Base-by-base conservation (phyloP, 2,113 vertebrate species). In the Hippocampus abdominalis region DNA sequence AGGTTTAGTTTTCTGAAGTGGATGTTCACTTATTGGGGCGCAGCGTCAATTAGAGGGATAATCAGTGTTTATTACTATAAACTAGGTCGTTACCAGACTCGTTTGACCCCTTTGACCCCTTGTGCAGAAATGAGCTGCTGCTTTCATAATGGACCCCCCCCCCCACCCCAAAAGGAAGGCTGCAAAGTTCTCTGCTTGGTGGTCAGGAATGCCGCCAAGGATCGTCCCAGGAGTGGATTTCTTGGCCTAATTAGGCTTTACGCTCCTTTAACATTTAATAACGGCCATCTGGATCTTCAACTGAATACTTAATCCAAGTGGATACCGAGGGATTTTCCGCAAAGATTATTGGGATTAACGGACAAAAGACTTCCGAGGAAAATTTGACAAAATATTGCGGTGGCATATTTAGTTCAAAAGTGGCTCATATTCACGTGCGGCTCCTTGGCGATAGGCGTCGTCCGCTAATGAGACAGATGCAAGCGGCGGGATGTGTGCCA, bases 261-360 rank as follows among this genome's bases (percentile, higher is more conserved):
- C 59, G 77, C 78, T 81, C 80, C 84, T 86, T 88, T 86, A 91
- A 89, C 89, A 87, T 91, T 89, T 91, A 90, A 91, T 91, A 89
- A 91, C 36, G 74, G 75, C 85, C 80, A 80, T 78, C 81, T 88
- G 86, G 88, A 87, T 83, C 83, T 89, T 74, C 78, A 81, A 61
- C 71, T 83, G 82, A 89, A 87, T 73, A 84, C 80, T 83, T 91
- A 89, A 91, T 91, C 88, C 87, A 53, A 79, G 82, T 79, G 61
- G 72, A 89, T 86, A 83, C 72, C 73, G 76, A 79, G 77, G 86
- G 90, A 88, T 91, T 90, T 6, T 86, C 63, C 27, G 75, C 72
- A 57, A 84, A 91, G 90, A 91, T 90, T 89, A 92, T 78, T 68
- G 32, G 88, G 90, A 89, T 91, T 91, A 90, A 60, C 65, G 79